Evolutionary conservation across 2,113 vertebrate species (phyloP).

Genomic region (Rana temporaria): DNA sequence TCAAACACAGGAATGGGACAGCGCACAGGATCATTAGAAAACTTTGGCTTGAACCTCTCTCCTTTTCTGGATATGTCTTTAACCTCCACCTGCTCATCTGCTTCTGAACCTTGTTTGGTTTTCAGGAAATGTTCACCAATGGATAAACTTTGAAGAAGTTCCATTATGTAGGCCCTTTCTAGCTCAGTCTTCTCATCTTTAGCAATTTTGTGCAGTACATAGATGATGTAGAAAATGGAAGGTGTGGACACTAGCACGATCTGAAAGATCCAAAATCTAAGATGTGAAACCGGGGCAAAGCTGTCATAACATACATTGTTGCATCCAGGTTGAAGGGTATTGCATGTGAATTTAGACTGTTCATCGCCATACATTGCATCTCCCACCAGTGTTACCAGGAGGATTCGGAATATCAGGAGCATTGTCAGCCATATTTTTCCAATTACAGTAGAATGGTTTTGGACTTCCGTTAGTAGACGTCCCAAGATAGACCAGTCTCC

Average conservation of each 20-base stretch:
- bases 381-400: conserved; percentile 73
- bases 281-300: conserved; percentile 70
- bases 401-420: conserved; percentile 74
- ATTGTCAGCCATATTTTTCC: conserved; percentile 77
- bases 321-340: conserved; percentile 72
- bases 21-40: neutral
- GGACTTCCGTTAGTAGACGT: conserved; percentile 72
- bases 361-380: conserved; percentile 71
- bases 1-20: conserved; percentile 66
- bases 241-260: conserved; percentile 73
- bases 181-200: conserved; percentile 68
- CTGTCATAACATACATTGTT: conserved; percentile 72
- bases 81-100: conserved; percentile 59
- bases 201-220: conserved; percentile 73
- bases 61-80: conserved; percentile 62
- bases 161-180: conserved; percentile 58
- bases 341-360: conserved; percentile 75
- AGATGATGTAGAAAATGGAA: conserved; percentile 73
- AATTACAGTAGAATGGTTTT: conserved; percentile 73
- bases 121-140: neutral
- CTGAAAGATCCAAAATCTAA: conserved; percentile 76
- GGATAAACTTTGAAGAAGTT: conserved; percentile 37
- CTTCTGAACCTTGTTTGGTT: neutral
- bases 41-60: conserved; percentile 48
- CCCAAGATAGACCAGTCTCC: conserved; percentile 75